These are phyloP conservation scores for Zenarchopterus dispar DNA, from an alignment of 2,797 vertebrate species.

Conservation along the genomic window DNA sequence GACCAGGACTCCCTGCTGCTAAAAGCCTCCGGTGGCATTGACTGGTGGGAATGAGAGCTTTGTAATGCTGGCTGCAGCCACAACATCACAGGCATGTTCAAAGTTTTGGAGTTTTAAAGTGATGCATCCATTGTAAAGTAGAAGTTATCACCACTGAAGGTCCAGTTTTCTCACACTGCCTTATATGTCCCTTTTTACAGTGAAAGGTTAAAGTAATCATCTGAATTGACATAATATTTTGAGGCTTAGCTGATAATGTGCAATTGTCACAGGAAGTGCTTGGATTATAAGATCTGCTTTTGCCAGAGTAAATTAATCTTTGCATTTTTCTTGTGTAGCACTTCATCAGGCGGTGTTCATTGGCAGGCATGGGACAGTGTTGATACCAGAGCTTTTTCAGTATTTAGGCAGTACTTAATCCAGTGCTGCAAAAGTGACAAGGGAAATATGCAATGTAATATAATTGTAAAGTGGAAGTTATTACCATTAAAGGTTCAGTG, in stretches of 20 bases:
- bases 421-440: slow-evolving; percentile 5
- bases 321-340: slow-evolving; percentile 20
- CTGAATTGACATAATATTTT: slow-evolving; percentile 26
- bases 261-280: slow-evolving; percentile 23
- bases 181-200: slow-evolving; percentile 6
- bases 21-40: slow-evolving; percentile 35
- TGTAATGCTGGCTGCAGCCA: slow-evolving; percentile 51
- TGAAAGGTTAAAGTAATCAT: slow-evolving; percentile 13
- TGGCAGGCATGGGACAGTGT: neutral
- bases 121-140: slow-evolving; percentile 4
- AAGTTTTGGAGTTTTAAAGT: slow-evolving; percentile 31
- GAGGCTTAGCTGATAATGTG: slow-evolving; percentile 19
- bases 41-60: slow-evolving; percentile 35
- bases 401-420: slow-evolving; percentile 18
- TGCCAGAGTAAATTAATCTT: slow-evolving; percentile 26
- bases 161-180: neutral
- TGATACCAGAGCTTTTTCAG: slow-evolving; percentile 11
- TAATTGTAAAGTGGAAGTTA: too few relatives aligned
- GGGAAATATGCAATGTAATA: slow-evolving; percentile 2
- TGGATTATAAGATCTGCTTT: slow-evolving; percentile 29
- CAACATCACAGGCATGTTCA: slow-evolving; percentile 22
- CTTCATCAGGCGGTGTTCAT: slow-evolving; percentile 17
- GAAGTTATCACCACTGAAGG: slow-evolving; percentile 1
- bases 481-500: too few relatives aligned
- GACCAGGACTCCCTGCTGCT: slow-evolving; percentile 47